Evolutionary conservation across 2,888 invertebrate genomes (phyloP).

Genomic region (Tipula unca): DNA sequence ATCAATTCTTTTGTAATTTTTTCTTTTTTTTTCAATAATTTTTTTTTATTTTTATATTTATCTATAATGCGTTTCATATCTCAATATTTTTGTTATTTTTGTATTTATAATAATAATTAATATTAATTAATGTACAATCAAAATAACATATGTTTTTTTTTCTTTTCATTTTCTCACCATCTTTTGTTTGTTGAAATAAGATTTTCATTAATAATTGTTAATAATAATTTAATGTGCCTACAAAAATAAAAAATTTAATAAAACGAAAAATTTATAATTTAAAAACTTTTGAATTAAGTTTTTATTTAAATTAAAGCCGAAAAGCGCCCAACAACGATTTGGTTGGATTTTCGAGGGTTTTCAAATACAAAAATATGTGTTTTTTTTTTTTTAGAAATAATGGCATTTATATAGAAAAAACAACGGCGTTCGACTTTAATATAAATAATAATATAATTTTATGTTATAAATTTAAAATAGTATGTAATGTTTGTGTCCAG

Average conservation of each 20-base stretch:
- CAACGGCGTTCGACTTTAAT: background rate
- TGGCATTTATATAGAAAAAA: background rate
- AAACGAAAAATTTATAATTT: background rate
- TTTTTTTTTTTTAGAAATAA: background rate
- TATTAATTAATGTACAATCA: conserved; percentile 8
- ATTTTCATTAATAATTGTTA: background rate
- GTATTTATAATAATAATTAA: background rate
- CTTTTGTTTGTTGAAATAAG: background rate
- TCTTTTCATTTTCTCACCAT: background rate
- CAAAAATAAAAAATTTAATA: background rate
- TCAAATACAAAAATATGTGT: background rate
- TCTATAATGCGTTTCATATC: conserved; percentile 8
- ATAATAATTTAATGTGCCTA: background rate
- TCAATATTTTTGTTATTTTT: background rate
- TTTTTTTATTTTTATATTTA: background rate
- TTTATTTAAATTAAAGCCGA: conserved; percentile 8
- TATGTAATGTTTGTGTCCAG: background rate
- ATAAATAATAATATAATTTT: background rate
- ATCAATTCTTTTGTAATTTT: background rate
- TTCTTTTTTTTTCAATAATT: background rate
- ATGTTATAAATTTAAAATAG: background rate
- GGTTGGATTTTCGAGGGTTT: background rate
- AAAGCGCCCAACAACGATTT: background rate
- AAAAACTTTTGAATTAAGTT: background rate
- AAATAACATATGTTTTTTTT: background rate